A percentile compares a stretch with the other conserved stretches of the same genome.
These are phyloP conservation scores for Oscheius sp. DNA, from an alignment of 2,888 invertebrate species.

Conservation along the genomic window DNA sequence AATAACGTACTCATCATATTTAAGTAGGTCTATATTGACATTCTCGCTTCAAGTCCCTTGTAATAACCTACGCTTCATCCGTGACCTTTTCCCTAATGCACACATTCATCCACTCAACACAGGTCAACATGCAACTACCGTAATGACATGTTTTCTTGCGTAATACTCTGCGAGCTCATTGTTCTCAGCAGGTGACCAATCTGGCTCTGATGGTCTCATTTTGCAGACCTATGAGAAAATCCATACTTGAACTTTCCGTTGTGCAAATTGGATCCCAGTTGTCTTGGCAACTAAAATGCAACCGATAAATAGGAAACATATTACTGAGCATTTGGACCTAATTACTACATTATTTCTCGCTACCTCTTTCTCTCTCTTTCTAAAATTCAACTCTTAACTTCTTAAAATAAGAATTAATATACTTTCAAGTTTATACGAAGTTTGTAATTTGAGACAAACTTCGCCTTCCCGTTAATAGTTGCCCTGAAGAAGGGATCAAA, in stretches of 20 bases:
- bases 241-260: background rate
- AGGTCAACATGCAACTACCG: constrained; percentile 23
- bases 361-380: no score
- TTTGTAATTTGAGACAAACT: constrained; percentile 13
- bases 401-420: no score
- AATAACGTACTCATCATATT: background rate
- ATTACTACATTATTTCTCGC: no score
- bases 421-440: background rate
- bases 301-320: no score
- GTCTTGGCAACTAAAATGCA: constrained; percentile 22
- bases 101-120: constrained; percentile 12
- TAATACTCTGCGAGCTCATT: constrained; percentile 19
- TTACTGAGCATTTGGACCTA: no score
- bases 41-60: constrained; percentile 12
- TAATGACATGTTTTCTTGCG: constrained; percentile 29
- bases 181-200: constrained; percentile 24
- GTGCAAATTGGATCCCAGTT: constrained; percentile 22
- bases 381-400: no score
- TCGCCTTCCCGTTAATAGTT: constrained; percentile 15
- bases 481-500: constrained; percentile 15
- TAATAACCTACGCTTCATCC: constrained; percentile 7
- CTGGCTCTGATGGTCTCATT: constrained; percentile 5
- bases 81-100: constrained; percentile 15
- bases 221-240: background rate
- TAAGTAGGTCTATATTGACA: constrained; percentile 10